Conservation (phyloP, 2,888 invertebrate genomes). For the Agrochola circellaris region DNA sequence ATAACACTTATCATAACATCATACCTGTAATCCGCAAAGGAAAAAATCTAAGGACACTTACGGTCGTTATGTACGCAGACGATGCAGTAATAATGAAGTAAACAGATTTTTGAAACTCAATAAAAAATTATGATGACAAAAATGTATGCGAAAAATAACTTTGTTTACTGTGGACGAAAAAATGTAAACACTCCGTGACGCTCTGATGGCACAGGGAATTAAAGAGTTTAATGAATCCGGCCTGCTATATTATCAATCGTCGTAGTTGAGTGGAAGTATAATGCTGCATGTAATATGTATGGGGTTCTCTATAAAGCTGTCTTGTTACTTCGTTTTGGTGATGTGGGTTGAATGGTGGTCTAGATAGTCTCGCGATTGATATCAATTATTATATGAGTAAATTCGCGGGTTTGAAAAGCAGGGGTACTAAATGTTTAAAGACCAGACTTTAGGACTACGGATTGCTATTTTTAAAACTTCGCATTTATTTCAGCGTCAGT, state of each 20-base stretch:
- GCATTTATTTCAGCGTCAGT: no score
- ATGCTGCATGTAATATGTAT: conserved; percentile 25
- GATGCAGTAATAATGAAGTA: not conserved
- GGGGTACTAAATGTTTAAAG: not conserved
- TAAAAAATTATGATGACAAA: not conserved
- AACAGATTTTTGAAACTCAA: no score
- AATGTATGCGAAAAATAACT: not conserved
- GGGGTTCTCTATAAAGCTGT: not conserved
- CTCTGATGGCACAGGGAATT: not conserved
- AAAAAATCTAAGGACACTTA: not conserved
- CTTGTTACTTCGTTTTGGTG: not conserved
- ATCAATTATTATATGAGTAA: not conserved
- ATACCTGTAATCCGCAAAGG: not conserved
- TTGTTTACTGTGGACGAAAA: not conserved
- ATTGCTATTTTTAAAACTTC: not conserved
- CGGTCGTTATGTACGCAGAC: not conserved
- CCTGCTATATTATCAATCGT: conserved; percentile 55
- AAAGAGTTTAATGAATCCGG: conserved; percentile 49
- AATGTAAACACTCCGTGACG: conserved; percentile 18
- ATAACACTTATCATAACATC: no score
- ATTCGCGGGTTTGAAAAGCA: not conserved
- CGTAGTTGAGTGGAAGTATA: conserved; percentile 21
- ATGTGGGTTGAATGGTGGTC: not conserved
- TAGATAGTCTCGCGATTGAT: not conserved
- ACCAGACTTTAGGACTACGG: not conserved